These are phyloP conservation scores for Leucophenga montana DNA, from an alignment of 2,888 invertebrate genomes.

Conservation along the genomic window DNA sequence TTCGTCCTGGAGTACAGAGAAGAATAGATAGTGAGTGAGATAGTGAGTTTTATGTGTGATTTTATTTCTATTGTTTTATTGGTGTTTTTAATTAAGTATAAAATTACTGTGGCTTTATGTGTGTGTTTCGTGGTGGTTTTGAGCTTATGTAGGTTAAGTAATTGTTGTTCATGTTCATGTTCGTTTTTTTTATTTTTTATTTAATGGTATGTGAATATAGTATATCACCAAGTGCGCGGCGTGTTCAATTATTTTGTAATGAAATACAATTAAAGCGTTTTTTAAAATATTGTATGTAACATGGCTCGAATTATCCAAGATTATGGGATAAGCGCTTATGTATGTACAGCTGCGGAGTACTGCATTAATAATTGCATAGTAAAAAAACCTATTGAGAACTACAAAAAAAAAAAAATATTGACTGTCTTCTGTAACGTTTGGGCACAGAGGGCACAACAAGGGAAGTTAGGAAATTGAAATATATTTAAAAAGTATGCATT, in stretches of 20 bases:
- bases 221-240: constrained; percentile 1
- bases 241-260: not conserved
- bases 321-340: constrained; percentile 2
- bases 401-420: constrained; percentile 14
- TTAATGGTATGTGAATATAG: not conserved
- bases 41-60: constrained; percentile 4
- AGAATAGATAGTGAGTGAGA: constrained; percentile 52
- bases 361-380: constrained; percentile 5
- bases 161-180: too few species aligned
- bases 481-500: not conserved
- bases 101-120: not conserved
- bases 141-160: not conserved
- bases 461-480: not conserved
- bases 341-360: constrained; percentile 5
- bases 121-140: not conserved
- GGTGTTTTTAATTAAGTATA: not conserved
- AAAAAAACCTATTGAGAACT: not conserved
- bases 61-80: too few species aligned
- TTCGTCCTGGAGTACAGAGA: constrained; percentile 83
- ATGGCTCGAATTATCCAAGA: not conserved
- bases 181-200: too few species aligned
- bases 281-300: not conserved
- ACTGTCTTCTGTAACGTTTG: constrained; percentile 18
- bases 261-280: too few species aligned
- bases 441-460: not conserved